Evolutionary conservation across 1,140 invertebrate genomes (phyloP).

Genomic region (Ceratina australensis): DNA sequence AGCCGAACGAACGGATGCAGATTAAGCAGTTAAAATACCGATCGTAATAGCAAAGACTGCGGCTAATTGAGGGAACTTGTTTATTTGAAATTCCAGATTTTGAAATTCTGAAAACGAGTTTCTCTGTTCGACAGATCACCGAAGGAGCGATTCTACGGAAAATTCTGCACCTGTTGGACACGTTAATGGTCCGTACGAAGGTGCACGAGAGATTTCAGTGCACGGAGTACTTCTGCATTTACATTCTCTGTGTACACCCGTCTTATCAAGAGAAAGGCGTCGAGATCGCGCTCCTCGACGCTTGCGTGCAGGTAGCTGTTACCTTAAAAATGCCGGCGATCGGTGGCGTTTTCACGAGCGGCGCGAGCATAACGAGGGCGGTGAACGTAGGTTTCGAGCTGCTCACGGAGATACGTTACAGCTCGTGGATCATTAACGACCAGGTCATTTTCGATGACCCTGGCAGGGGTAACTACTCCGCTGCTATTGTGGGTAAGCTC

Average conservation of each 20-base stretch:
- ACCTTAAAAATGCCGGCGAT: conserved; percentile 78
- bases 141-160: conserved; percentile 71
- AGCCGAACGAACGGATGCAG: too few relatives aligned
- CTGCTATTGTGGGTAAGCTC: conserved; percentile 80
- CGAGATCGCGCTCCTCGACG: conserved; percentile 76
- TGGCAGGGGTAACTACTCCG: conserved; percentile 82
- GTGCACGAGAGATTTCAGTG: conserved; percentile 67
- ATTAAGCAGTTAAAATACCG: too few relatives aligned
- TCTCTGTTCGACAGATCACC: background rate
- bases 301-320: conserved; percentile 75
- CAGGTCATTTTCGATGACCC: conserved; percentile 81
- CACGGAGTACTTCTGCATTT: conserved; percentile 70
- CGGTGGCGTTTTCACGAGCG: conserved; percentile 80
- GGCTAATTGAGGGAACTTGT: too few relatives aligned
- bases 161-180: conserved; percentile 71
- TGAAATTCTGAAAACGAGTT: background rate
- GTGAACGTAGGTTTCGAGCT: conserved; percentile 78
- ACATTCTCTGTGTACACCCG: conserved; percentile 75
- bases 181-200: conserved; percentile 72
- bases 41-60: too few relatives aligned
- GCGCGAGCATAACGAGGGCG: conserved; percentile 76
- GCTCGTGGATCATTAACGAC: conserved; percentile 79
- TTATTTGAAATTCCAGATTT: too few relatives aligned
- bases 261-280: conserved; percentile 74
- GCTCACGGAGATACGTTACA: conserved; percentile 80